Conservation (phyloP, 2,797 vertebrate species). For the Squalus acanthias region DNA sequence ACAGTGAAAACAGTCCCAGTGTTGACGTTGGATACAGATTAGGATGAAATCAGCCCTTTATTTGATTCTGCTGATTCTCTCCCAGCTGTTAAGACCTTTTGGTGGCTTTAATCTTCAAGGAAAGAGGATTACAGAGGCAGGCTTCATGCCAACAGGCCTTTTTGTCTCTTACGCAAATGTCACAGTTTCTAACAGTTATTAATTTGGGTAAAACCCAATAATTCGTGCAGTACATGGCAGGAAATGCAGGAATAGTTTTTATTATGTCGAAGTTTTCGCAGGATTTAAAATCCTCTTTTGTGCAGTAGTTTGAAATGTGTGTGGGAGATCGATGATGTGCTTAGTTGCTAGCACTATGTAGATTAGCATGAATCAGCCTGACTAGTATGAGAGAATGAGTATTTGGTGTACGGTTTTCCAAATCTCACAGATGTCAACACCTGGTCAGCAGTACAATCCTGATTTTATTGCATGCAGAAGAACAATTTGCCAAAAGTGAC, state of each 20-base stretch:
- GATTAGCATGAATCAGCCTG: too few species aligned
- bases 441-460: neutral
- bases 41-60: neutral
- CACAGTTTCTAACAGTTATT: neutral
- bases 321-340: neutral
- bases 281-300: neutral
- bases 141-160: neutral
- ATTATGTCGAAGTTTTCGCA: neutral
- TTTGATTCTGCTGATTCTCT: slow-evolving; percentile 5
- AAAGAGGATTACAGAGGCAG: neutral
- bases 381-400: neutral
- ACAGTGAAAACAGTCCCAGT: too few species aligned
- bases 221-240: neutral
- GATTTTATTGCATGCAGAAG: neutral
- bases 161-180: neutral
- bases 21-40: neutral
- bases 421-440: neutral
- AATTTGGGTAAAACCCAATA: slow-evolving; percentile 4
- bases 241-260: neutral
- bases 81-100: neutral
- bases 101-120: neutral
- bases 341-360: neutral
- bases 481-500: neutral
- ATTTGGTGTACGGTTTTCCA: neutral
- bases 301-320: too few species aligned